Percentiles rank a stretch among this genome's conserved stretches.
Evolutionary conservation across 2,888 invertebrate species (phyloP).

Genomic region (Ariolimax columbianus): DNA sequence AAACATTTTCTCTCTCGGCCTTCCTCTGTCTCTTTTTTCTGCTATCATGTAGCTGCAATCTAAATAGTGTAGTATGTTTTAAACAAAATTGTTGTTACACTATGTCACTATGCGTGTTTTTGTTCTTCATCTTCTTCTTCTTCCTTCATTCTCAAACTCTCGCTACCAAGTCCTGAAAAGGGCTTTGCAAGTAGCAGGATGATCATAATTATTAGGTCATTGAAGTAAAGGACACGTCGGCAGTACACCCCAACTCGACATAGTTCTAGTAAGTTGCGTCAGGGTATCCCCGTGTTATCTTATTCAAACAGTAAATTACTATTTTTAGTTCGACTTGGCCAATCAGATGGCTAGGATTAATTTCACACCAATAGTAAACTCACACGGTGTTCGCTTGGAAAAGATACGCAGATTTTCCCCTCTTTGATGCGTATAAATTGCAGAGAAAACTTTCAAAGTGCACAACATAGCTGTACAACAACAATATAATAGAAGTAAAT

Average conservation of each 20-base stretch:
- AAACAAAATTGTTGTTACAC: too few species aligned
- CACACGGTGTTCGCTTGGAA: background rate
- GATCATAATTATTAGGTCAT: background rate
- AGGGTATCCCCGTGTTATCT: background rate
- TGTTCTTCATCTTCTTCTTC: too few species aligned
- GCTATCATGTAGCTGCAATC: too few species aligned
- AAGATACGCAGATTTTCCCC: slow-evolving; percentile 11
- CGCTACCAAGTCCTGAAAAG: too few species aligned
- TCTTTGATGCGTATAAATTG: background rate
- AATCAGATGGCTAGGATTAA: slow-evolving; percentile 17
- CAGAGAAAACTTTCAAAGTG: background rate
- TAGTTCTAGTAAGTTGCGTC: background rate
- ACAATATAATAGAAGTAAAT: background rate
- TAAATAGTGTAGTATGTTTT: too few species aligned
- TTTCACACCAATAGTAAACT: background rate
- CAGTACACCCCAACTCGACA: background rate
- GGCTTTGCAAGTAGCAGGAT: too few species aligned
- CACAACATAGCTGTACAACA: background rate
- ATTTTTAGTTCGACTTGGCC: background rate
- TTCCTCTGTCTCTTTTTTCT: too few species aligned
- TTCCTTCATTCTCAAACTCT: too few species aligned
- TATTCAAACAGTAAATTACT: background rate
- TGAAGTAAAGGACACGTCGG: slow-evolving; percentile 11
- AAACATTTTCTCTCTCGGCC: too few species aligned
- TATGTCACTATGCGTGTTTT: too few species aligned